phyloP scores from a whole-genome alignment of 1,140 invertebrate species.

The Drosophila pruinosa region DNA sequence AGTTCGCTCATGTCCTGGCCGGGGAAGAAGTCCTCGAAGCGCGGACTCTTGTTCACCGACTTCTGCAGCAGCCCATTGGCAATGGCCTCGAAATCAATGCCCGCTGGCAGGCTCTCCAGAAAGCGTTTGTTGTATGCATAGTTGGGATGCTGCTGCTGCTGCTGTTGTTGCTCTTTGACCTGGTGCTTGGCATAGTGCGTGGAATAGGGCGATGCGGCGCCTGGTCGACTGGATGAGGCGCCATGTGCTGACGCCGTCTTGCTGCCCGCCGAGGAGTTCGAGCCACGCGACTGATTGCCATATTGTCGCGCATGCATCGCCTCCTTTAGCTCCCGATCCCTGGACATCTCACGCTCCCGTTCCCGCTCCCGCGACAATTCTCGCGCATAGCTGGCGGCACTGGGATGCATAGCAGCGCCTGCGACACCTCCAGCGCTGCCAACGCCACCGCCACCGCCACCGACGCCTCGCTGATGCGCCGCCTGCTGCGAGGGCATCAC shows the following conservation, averaged over 20 bases:
- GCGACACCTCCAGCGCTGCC: conserved; percentile 1
- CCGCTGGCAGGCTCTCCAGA: conserved; percentile 72
- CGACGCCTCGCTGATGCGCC: conserved; percentile 31
- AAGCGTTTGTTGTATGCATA: conserved; percentile 79
- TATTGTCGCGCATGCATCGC: conserved; percentile 72
- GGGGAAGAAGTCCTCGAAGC: conserved; percentile 83
- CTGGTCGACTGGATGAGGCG: conserved; percentile 41
- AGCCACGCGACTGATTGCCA: conserved; percentile 73
- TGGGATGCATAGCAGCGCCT: conserved; percentile 54
- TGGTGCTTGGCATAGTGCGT: conserved; percentile 63
- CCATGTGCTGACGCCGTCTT: conserved; percentile 39
- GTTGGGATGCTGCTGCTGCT: conserved; percentile 42
- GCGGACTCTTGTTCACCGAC: conserved; percentile 75
- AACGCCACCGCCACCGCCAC: conserved; percentile 7
- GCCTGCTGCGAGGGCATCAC: conserved; percentile 63
- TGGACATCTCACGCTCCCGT: conserved; percentile 59
- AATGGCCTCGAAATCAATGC: conserved; percentile 78
- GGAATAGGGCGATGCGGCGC: conserved; percentile 66
- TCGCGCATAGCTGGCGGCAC: conserved; percentile 67
- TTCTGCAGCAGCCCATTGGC: conserved; percentile 78
- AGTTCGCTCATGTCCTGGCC: conserved; percentile 85
- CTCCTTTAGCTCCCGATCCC: conserved; percentile 69
- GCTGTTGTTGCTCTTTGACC: conserved; percentile 44
- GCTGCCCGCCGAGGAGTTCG: conserved; percentile 47
- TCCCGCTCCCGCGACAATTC: conserved; percentile 65